Base-by-base conservation (phyloP, 2,888 invertebrate species). In the Agrenia bidenticulata region DNA sequence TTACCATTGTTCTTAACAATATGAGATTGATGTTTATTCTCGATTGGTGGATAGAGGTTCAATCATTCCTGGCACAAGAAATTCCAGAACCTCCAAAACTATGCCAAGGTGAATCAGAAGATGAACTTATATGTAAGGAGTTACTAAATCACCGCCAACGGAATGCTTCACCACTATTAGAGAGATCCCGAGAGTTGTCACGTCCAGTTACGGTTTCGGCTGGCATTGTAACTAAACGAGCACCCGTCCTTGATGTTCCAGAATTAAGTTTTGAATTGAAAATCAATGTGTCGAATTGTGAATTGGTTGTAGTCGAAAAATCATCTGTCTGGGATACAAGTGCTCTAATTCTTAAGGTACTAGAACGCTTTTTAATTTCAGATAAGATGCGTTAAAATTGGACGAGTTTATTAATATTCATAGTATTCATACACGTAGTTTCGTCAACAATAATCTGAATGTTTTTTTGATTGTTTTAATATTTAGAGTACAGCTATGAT, bases 271-370 rank as follows among this genome's bases (percentile, higher is more conserved):
- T 89, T 80, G 95, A 96, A 80, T 82, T 96, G 39, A 94, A 94
- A 79, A 83, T 98, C 62, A 97, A 96, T 80, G 88, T 97, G 26
- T 94, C 94, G 0, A 94, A 97, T 81, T 96, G 95, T 2, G 96
- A 99, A 81, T 83, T 98, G 64, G 93, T 98, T 37, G 85, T 97
- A 39, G 90, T 98, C 0, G 97, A 98, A 80, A 90, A 96, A 79
- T 88, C 91, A 0, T 88, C 92, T 0, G 85, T 89, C 17, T 85
- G 87, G 83, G 94, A 97, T 79, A 92, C 95, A 1, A 94, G 94
- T 79, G 95, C 97, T 0, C 90, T 98, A 13, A 95, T 98, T 78
- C 83, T 96, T 17, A 89, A 90, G 82, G 87, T 87, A 73, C 11
- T 32, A n/a, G n/a, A n/a, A n/a, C n/a, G n/a, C n/a, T n/a, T n/a